Evolutionary conservation across 2,888 invertebrate genomes (phyloP), one percentile per base, ranked within the genome.

Genomic region (Chrysolina americana): DNA sequence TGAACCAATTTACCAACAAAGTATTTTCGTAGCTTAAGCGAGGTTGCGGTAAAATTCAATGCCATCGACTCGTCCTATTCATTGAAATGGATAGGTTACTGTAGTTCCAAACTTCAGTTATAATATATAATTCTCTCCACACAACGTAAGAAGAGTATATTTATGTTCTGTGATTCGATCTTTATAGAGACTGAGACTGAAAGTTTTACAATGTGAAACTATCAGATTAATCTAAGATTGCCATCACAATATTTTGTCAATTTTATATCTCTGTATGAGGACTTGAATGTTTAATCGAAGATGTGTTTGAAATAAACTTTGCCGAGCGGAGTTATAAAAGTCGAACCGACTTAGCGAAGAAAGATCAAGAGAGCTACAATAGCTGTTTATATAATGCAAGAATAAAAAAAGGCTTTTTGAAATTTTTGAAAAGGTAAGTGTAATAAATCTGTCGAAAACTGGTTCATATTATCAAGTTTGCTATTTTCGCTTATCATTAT

Each of bases 141-240:
- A 15, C 36, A 59, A 59, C 59, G 36, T 59, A n/a, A 59, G 15
- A n/a, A 59, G 36, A 17, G 1, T n/a, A 28, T 28, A 59, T 59
- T 59, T 59, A 59, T 59, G 59, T 59, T 23, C 59, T 59, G 59
- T 36, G 59, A 36, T 59, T 59, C 59, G 23, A 59, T 59, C 28
- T 59, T 59, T 59, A 59, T 36, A 11, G 53, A 15, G n/a, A 28
- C 36, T 59, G 28, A 59, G n/a, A n/a, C 28, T 28, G n/a, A n/a
- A 17, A 23, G 59, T 59, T 59, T 59, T 59, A 59, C 59, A 59
- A n/a, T 59, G 59, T 59, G 59, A 59, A 59, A 59, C 59, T 59
- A 59, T 59, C 59, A 13, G 10, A 36, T 28, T 15, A n/a, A 59
- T 23, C 36, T n/a, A 6, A 28, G 59, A 59, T 59, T 28, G 36